A percentile compares a stretch with the other conserved stretches of the same genome.
Conservation (phyloP, 2,113 vertebrate genomes). For the Aspiorhynchus laticeps region DNA sequence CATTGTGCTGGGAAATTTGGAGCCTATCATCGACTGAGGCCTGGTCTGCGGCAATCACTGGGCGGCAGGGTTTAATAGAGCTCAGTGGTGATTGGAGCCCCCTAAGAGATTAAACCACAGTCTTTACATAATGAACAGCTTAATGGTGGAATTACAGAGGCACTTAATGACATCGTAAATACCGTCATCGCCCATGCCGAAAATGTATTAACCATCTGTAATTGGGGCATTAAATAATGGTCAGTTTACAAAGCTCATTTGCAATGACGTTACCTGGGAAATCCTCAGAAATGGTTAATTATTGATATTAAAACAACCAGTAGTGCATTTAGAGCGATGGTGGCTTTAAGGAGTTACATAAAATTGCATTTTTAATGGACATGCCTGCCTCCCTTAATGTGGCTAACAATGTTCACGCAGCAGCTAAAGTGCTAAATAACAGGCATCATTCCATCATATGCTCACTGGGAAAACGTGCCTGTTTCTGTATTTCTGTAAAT, state of each 20-base stretch:
- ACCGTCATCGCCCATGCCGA: conserved; percentile 41
- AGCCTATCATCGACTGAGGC: conserved; percentile 27
- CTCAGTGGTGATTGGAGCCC: conserved; percentile 46
- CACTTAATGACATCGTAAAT: conserved; percentile 54
- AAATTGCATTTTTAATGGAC: conserved; percentile 3
- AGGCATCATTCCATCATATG: not conserved
- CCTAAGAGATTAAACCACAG: conserved; percentile 52
- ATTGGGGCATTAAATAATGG: conserved; percentile 38
- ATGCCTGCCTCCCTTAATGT: not conserved
- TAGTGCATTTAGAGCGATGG: not conserved
- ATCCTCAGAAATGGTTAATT: not conserved
- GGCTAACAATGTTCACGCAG: not conserved
- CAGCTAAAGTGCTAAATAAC: not conserved
- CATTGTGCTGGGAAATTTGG: conserved; percentile 14
- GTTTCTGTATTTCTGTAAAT: not conserved
- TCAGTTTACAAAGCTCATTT: conserved; percentile 39
- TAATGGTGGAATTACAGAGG: conserved; percentile 57
- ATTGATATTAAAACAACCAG: not conserved
- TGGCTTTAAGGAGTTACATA: not conserved
- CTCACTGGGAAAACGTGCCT: not conserved
- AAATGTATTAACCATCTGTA: conserved; percentile 48
- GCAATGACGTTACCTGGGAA: conserved; percentile 18
- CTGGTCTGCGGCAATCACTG: conserved; percentile 39
- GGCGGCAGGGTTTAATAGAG: conserved; percentile 45
- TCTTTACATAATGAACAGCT: conserved; percentile 57